Evolutionary conservation across 1,140 invertebrate species (phyloP).

Genomic region (Zeugodacus cucurbitae): DNA sequence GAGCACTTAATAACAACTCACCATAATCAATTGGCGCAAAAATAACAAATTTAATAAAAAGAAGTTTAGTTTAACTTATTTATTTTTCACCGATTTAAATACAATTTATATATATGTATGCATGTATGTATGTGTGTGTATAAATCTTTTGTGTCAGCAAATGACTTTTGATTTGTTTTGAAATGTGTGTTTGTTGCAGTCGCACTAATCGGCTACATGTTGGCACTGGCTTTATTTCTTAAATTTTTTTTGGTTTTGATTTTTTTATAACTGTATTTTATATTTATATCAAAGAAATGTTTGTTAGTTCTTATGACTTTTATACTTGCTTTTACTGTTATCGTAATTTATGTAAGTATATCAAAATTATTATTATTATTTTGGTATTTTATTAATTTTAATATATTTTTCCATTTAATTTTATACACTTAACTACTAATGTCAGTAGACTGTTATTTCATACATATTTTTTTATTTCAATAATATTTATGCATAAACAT

Average conservation of each 20-base stretch:
- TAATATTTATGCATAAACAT: neutral
- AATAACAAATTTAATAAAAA: neutral
- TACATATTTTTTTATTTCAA: neutral
- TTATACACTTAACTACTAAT: neutral
- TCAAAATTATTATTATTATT: neutral
- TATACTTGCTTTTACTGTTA: neutral
- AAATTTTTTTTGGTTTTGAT: neutral
- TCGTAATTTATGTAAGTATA: neutral
- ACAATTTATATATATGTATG: neutral
- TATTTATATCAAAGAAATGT: neutral
- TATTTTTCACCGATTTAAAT: neutral
- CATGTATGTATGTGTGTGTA: neutral
- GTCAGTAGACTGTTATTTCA: neutral
- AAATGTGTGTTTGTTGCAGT: neutral
- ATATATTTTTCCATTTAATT: neutral
- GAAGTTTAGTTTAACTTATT: neutral
- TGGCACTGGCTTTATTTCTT: neutral
- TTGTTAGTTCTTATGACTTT: neutral
- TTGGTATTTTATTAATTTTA: neutral
- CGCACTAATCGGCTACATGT: conserved; percentile 7
- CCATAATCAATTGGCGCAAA: neutral
- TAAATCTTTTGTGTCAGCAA: neutral
- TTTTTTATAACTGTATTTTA: neutral
- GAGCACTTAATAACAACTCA: neutral
- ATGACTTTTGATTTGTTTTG: conserved; percentile 11